These are phyloP conservation scores for Lethenteron reissneri DNA, from an alignment of 2,113 vertebrate species.

Conservation along the genomic window DNA sequence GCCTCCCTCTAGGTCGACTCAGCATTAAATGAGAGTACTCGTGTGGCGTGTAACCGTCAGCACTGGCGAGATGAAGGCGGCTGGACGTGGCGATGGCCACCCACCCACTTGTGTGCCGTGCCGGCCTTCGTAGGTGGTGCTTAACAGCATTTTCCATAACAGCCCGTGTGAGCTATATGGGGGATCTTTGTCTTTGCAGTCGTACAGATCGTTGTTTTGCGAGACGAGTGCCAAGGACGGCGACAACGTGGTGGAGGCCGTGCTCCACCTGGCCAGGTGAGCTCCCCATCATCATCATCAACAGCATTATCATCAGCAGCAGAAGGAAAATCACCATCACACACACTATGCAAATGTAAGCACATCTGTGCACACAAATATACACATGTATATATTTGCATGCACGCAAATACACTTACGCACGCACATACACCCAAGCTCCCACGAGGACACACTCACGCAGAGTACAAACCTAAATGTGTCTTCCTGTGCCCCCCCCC, in stretches of 20 bases:
- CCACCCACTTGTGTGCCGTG: too few relatives aligned
- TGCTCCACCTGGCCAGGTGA: conserved; percentile 29
- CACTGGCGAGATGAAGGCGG: too few relatives aligned
- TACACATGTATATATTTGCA: neutral
- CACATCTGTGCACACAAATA: neutral
- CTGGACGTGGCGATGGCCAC: too few relatives aligned
- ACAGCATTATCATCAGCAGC: neutral
- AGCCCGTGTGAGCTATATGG: too few relatives aligned
- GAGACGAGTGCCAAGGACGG: conserved; percentile 35
- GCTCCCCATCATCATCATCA: neutral
- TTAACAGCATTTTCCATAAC: too few relatives aligned
- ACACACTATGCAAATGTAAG: neutral
- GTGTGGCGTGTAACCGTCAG: too few relatives aligned
- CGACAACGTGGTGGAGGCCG: conserved; percentile 22
- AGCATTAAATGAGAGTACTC: too few relatives aligned
- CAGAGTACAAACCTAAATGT: too few relatives aligned
- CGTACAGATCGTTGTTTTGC: conserved; percentile 31
- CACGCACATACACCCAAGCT: neutral
- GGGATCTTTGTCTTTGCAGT: conserved; percentile 15
- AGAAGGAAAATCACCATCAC: neutral
- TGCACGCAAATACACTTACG: neutral
- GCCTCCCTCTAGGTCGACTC: too few relatives aligned
- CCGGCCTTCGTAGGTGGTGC: too few relatives aligned
- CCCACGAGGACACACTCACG: neutral
- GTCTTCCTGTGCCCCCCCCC: too few relatives aligned